Evolutionary conservation across 2,888 invertebrate genomes (phyloP).

Genomic region (Philereme transversata): DNA sequence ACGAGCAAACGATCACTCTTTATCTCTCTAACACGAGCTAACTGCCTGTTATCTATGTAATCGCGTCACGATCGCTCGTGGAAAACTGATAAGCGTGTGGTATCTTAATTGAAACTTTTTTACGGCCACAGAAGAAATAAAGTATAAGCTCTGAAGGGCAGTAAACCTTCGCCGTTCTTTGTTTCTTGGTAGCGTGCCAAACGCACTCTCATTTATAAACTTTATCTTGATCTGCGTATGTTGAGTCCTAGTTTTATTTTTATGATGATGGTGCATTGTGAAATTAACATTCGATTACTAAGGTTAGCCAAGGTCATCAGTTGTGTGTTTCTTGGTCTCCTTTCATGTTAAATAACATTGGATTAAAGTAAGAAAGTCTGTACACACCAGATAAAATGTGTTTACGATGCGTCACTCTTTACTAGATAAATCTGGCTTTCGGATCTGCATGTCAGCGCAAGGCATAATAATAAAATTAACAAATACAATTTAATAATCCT

Average conservation of each 20-base stretch:
- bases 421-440: conserved; percentile 18
- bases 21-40: conserved; percentile 24
- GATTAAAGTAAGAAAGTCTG: conserved; percentile 10
- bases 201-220: conserved; percentile 38
- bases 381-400: conserved; percentile 13
- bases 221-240: conserved; percentile 22
- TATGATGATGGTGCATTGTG: conserved; percentile 8
- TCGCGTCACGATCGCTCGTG: conserved; percentile 7
- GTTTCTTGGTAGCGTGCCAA: conserved; percentile 47
- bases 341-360: background rate
- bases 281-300: background rate
- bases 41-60: conserved; percentile 18
- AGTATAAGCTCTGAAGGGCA: conserved; percentile 40
- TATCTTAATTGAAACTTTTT: conserved; percentile 43
- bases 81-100: conserved; percentile 5
- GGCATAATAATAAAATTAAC: background rate
- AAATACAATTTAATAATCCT: too few relatives aligned
- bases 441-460: conserved; percentile 6
- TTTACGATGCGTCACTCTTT: conserved; percentile 13
- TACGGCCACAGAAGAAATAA: conserved; percentile 7
- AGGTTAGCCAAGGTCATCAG: conserved; percentile 8
- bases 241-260: conserved; percentile 23
- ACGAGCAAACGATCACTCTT: conserved; percentile 15
- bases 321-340: background rate
- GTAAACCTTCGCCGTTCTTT: conserved; percentile 47